Evolutionary conservation across 2,113 vertebrate genomes (phyloP), one percentile per base, ranked within the genome.

Genomic region (Clarias macrocephalus): DNA sequence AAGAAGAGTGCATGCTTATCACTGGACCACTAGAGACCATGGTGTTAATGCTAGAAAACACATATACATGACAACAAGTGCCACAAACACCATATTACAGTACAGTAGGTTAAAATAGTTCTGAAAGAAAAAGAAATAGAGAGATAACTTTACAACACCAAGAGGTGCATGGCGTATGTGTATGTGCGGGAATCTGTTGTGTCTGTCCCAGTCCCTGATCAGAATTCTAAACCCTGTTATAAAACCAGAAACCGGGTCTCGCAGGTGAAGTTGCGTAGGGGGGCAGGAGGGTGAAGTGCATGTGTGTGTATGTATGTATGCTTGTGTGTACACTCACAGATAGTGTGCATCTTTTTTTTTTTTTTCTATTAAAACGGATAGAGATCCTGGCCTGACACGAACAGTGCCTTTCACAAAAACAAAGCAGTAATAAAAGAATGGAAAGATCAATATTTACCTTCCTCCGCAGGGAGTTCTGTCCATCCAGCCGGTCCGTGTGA

Each of bases 391-490:
- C 86, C 87, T 33, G 13, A 79, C 88, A 91, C 65, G 83, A 83
- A 88, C 86, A 79, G 87, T 90, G 89, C 25, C 88, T 91, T 76
- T 88, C 77, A 85, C 91, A 87, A 93, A 93, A 88, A 85, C 63
- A 90, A 59, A 85, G 57, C 25, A 88, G 76, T 68, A 54, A 28
- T 79, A 90, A 88, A 62, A 89, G 59, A 28, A 57, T 91, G 92
- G 91, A 93, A 94, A 93, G 92, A 94, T 93, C 93, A 94, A 95
- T 94, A 94, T 95, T 96, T 96, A 96, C 95, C 95, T 95, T 96
- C 95, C 94, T 96, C 95, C 68, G 95, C 95, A 33, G 95, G 95
- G 91, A 96, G 95, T 92, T 96, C 95, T 96, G 93, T 83, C 89
- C 90, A 90, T 89, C 86, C 82, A 76, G 91, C 90, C 91, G 84